Conservation (phyloP, 2,888 invertebrate genomes). For the Dichetophora obliterata region DNA sequence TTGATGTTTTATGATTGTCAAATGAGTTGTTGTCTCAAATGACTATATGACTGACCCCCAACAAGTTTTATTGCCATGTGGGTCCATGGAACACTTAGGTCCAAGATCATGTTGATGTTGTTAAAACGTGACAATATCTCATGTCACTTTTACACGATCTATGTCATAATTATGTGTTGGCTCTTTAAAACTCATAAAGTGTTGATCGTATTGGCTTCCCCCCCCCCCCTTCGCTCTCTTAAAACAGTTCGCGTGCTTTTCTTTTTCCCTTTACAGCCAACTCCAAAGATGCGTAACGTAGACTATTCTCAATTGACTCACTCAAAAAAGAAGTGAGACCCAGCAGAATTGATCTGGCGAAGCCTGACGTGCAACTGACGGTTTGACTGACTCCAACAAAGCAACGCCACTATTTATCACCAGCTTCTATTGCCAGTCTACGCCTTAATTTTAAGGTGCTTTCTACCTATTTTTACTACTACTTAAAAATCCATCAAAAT, state of each 20-base stretch:
- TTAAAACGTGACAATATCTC: not conserved
- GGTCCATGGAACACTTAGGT: not conserved
- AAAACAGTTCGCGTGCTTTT: not conserved
- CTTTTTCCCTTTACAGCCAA: no score
- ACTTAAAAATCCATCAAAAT: no score
- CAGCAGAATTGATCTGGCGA: no score
- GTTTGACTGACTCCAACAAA: no score
- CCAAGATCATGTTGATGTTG: not conserved
- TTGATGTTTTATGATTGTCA: constrained; percentile 18
- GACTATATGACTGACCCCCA: not conserved
- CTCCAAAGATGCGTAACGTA: not conserved
- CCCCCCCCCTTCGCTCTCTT: not conserved
- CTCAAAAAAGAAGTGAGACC: no score
- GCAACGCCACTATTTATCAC: no score
- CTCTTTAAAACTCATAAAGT: constrained; percentile 7
- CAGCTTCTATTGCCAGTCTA: no score
- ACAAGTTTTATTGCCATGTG: not conserved
- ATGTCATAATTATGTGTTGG: not conserved
- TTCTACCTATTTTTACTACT: no score
- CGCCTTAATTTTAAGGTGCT: no score
- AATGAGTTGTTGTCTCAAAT: not conserved
- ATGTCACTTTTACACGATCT: not conserved
- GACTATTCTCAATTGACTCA: not conserved
- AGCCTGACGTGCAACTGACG: no score
- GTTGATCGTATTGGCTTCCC: not conserved